A percentile compares a stretch with the other conserved stretches of the same genome.
Conservation (phyloP, 2,797 vertebrate species). For the Heteromormyrus szaboi region DNA sequence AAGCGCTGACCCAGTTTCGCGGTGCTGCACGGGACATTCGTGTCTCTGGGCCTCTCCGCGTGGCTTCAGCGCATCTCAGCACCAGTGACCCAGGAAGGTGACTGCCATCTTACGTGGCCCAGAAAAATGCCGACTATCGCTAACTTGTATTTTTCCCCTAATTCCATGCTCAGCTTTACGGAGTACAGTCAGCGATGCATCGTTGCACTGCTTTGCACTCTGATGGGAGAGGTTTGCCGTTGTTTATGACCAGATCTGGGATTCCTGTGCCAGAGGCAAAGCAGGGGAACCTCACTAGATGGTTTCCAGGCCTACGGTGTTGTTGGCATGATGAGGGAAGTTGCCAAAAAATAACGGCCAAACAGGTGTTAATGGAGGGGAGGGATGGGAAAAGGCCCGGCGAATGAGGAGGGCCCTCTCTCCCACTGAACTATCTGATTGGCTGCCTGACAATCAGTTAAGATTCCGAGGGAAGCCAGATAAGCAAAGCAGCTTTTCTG, state of each 20-base stretch:
- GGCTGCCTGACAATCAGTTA: constrained; percentile 12
- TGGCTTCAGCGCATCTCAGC: not conserved
- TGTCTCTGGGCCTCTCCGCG: not conserved
- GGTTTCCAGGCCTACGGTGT: not conserved
- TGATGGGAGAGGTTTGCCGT: not conserved
- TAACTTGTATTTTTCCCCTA: not conserved
- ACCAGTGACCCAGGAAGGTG: not conserved
- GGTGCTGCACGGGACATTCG: not conserved
- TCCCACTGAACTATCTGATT: not conserved
- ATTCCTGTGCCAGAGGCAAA: not conserved
- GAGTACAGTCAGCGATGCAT: no score
- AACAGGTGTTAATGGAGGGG: not conserved
- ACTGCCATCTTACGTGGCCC: not conserved
- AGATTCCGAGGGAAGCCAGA: not conserved
- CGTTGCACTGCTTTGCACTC: not conserved
- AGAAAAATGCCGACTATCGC: not conserved
- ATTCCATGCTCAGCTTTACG: not conserved
- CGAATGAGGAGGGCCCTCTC: not conserved
- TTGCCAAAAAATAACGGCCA: not conserved
- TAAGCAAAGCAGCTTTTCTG: not conserved
- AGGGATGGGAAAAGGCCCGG: not conserved
- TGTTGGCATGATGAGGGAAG: not conserved
- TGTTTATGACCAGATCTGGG: not conserved
- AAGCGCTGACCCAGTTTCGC: constrained; percentile 6
- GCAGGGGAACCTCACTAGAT: not conserved